Percentiles rank a stretch among this genome's conserved stretches.
Conservation (phyloP, 2,113 vertebrate genomes). For the Irena cyanogastra region DNA sequence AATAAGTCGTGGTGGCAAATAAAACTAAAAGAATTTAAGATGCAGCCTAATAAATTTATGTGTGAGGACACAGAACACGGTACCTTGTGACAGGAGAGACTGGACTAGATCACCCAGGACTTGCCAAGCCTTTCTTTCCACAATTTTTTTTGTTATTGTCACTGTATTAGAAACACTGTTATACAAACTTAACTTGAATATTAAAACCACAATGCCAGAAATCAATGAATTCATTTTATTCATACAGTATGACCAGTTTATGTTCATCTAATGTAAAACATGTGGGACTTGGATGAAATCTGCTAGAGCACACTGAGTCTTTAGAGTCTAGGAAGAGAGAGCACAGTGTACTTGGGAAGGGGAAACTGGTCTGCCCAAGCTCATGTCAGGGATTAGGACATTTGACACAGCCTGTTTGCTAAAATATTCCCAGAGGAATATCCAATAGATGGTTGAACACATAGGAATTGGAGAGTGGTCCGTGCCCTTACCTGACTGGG, state of each 20-base stretch:
- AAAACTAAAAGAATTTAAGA: conserved; percentile 28
- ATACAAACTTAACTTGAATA: conserved; percentile 10
- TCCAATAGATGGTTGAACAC: not conserved
- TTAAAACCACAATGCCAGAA: conserved; percentile 43
- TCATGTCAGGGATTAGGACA: not conserved
- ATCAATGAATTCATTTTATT: conserved; percentile 45
- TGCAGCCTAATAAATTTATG: conserved; percentile 29
- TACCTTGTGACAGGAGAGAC: conserved; percentile 53
- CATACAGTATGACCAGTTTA: conserved; percentile 49
- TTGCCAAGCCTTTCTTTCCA: conserved; percentile 21
- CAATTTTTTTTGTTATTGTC: not conserved
- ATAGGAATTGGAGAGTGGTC: not conserved
- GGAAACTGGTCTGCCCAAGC: not conserved
- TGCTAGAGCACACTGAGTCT: not conserved
- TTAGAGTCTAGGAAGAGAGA: not conserved
- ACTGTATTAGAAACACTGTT: conserved; percentile 27
- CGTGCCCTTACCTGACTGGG: not conserved
- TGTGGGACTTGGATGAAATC: conserved; percentile 1
- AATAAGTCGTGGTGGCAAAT: conserved; percentile 18
- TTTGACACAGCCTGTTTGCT: not conserved
- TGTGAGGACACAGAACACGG: not conserved
- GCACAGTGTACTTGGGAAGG: not conserved
- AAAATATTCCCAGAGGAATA: not conserved
- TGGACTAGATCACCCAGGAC: conserved; percentile 22
- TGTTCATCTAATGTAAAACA: conserved; percentile 56